A percentile compares a stretch with the other conserved stretches of the same genome.
These are phyloP conservation scores for Bergia sp. DNA, from an alignment of 92 coral and sea anemone species.

Conservation along the genomic window DNA sequence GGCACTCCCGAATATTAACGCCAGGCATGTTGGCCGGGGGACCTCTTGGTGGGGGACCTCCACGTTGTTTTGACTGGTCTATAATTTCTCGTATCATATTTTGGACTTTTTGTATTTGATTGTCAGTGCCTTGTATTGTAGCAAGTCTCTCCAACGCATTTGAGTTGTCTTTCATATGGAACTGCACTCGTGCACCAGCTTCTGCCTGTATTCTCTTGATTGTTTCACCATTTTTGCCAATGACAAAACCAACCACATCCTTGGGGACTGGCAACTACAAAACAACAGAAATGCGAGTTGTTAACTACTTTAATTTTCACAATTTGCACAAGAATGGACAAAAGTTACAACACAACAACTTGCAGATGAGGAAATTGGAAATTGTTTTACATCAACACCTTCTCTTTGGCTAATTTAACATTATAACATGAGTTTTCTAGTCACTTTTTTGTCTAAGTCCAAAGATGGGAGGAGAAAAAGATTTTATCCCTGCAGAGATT, in stretches of 20 bases:
- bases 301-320: not conserved
- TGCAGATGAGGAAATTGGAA: too few relatives aligned
- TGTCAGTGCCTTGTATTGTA: conserved; percentile 86
- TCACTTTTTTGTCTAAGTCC: too few relatives aligned
- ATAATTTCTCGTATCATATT: conserved; percentile 77
- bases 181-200: conserved; percentile 90
- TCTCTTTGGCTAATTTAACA: too few relatives aligned
- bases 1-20: conserved; percentile 75
- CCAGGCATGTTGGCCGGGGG: conserved; percentile 97
- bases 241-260: conserved; percentile 96
- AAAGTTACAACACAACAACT: too few relatives aligned
- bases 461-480: too few relatives aligned
- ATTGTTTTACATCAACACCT: too few relatives aligned
- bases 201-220: conserved; percentile 96
- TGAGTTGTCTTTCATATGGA: conserved; percentile 83
- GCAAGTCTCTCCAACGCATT: conserved; percentile 88
- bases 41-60: conserved; percentile 93
- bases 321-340: too few relatives aligned
- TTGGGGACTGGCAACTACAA: conserved; percentile 91
- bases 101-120: conserved; percentile 77
- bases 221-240: conserved; percentile 96
- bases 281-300: not conserved
- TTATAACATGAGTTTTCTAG: too few relatives aligned
- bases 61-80: conserved; percentile 96
- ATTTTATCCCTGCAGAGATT: too few relatives aligned